Base-by-base conservation (phyloP, 1,140 invertebrate species). In the Bombus ignitus region DNA sequence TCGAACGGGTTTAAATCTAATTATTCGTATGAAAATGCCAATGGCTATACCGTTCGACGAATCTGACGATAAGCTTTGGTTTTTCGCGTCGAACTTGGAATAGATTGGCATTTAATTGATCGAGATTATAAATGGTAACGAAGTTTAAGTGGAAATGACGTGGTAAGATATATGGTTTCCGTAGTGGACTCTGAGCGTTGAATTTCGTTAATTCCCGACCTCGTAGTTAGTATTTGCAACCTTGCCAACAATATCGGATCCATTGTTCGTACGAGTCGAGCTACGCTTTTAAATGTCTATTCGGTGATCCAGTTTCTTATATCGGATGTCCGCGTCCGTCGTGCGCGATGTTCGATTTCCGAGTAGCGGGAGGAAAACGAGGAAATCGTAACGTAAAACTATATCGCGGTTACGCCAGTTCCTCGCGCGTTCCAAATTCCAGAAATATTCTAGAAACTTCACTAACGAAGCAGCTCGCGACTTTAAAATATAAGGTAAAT, bases 241-340 rank as follows among this genome's bases (percentile, higher is more conserved):
- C 42, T 66, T 75, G 81, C 81, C 81, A 83, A 66, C 72, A 35
- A 47, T 28, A 44, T 66, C 72, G 62, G 53, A 35, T 32, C 57
- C 73, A 82, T 42, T 72, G 53, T 81, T 42, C 79, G 47, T 10
- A 4, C 32, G 42, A 32, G 25, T 8, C 65, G 44, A 28, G 47
- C 44, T 37, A 81, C 68, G 28, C 35, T 53, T 70, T 66, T 47
- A 37, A 66, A 70, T 18, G 76, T 35, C 37, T n/a, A 28, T 62
- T 77, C 75, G 59, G 37, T 78, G 75, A 78, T 78, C 75, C 35
- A 66, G 75, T 78, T 78, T 78, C 75, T 66, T 32, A 22, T 32
- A n/a, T 78, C 28, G 75, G 59, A 65, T 10, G 37, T 65, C 75
- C 22, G 57, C 57, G 53, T n/a, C 6, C 57, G 75, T 78, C 32